Base-by-base conservation (phyloP, 1,140 invertebrate species). In the Plectrocnemia conspersa region DNA sequence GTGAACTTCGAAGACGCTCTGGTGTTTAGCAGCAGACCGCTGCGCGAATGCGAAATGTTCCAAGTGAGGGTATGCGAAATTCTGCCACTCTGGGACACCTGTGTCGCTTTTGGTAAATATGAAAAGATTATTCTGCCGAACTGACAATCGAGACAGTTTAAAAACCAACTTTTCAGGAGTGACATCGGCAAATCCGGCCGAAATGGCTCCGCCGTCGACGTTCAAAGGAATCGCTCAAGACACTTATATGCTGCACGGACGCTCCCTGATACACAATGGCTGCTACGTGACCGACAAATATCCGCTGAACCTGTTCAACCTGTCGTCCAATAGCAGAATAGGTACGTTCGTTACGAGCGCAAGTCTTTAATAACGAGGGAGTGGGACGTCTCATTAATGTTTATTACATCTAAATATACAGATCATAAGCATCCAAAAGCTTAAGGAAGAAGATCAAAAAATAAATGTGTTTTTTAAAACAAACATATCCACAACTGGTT, bases 1-100 rank as follows among this genome's bases (percentile, higher is more conserved):
- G 47, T 44, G 7, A 93, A 96, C 76, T 96, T 96, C 69, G 96
- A 95, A 70, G 90, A 95, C 69, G 90, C 92, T 0, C 93, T 97
- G 56, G 84, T 96, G 1, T 89, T 95, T 62, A 93, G 88, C 45
- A 93, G 87, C 71, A 75, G 93, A 40, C 86, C 91, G 0, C 69
- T 97, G 21, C 77, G 86, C 13, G 91, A 94, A 63, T 89, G 88
- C 13, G 93, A 97, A 71, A 80, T 97, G 68, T 97, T 97, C 68
- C 91, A 96, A 71, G 84, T 97, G 24, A 78, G 86, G 38, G 86
- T 97, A 56, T 93, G 96, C 65, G 87, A 85, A 64, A 89, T 95
- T 80, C 91, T 96, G 13, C 90, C 92, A 58, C 80, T 91, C 52
- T 95, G 91, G 91, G 89, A 86, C 22, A 91, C 92, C 19, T 89